Conservation (phyloP, 2,888 invertebrate species). For the Acleris cristana region DNA sequence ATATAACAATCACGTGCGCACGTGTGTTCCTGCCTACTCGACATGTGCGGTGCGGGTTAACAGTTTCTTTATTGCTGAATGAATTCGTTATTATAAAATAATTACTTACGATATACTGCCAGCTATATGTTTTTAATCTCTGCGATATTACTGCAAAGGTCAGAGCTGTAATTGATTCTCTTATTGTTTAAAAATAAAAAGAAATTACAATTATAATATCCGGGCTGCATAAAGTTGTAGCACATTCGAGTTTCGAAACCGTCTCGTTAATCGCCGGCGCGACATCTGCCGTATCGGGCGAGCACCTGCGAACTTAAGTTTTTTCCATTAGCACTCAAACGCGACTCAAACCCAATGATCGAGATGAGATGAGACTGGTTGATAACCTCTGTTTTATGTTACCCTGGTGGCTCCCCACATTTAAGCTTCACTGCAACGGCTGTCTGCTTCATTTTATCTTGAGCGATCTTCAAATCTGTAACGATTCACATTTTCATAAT, state of each 20-base stretch:
- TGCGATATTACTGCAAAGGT: constrained; percentile 36
- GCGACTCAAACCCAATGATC: constrained; percentile 23
- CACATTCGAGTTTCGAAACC: constrained; percentile 50
- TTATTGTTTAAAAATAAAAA: constrained; percentile 33
- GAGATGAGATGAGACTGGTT: constrained; percentile 43
- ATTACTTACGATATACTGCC: constrained; percentile 33
- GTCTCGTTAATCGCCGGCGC: constrained; percentile 48
- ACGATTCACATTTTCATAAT: constrained; percentile 31
- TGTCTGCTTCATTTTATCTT: constrained; percentile 35
- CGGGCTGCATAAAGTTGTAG: constrained; percentile 50
- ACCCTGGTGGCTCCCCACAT: constrained; percentile 43
- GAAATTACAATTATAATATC: constrained; percentile 39
- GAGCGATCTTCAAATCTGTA: constrained; percentile 35
- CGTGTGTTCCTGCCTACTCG: constrained; percentile 19
- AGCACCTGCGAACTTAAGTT: constrained; percentile 55
- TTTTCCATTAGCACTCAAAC: constrained; percentile 53
- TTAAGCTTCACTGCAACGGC: constrained; percentile 23
- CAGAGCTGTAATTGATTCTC: constrained; percentile 33
- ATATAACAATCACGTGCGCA: constrained; percentile 15
- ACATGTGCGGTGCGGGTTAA: constrained; percentile 34
- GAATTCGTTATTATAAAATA: constrained; percentile 35
- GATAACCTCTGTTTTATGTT: constrained; percentile 47
- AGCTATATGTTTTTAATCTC: constrained; percentile 34
- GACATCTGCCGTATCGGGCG: constrained; percentile 68
- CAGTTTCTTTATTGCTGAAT: constrained; percentile 35